Base-by-base conservation (phyloP, 2,797 vertebrate species). In the Artibeus jamaicensis region DNA sequence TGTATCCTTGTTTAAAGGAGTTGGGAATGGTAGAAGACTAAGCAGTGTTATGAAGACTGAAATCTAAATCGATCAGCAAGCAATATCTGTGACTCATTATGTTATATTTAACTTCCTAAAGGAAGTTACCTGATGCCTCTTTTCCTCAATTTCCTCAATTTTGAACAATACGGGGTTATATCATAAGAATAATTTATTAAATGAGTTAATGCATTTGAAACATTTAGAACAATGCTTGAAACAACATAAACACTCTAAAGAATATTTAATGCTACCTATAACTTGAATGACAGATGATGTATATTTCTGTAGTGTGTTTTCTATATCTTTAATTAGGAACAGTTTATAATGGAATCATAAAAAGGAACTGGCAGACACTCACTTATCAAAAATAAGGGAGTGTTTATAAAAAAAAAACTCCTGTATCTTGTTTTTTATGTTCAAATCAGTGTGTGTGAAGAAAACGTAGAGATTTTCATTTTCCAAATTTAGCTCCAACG, bases 341-440 rank as follows among this genome's bases (percentile, higher is more conserved):
- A 48, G 71, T 86, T 93, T 86, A 77, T 76, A 79, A 86, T n/a
- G 18, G 15, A 79, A 70, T 89, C 22, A 78, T 26, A 91, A 59
- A 85, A 83, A 67, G 67, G 15, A 91, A n/a, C 9, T 68, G 67
- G 24, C 48, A 86, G 59, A 93, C 37, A 22, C n/a, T 85, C 16
- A 46, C 62, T 90, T 57, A 71, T 90, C 39, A 91, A 85, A 86
- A 53, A 21, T 21, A 21, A 53, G 50, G 21, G 50, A 53, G 19
- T 8, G 19, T 21, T 53, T 53, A 53, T 53, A 21, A 21, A 53
- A 53, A 21, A 53, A 53, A 53, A 44, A 9, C 67, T n/a, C 68
- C 22, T 71, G n/a, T 19, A 32, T 86, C 91, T 78, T 82, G 18
- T 89, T 97, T 96, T 92, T 37, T 82, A 39, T 95, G 96, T 95